Percentiles rank a stretch among this genome's conserved stretches.
phyloP scores from a whole-genome alignment of 2,113 vertebrate genomes.

The Thinocorus orbignyianus region DNA sequence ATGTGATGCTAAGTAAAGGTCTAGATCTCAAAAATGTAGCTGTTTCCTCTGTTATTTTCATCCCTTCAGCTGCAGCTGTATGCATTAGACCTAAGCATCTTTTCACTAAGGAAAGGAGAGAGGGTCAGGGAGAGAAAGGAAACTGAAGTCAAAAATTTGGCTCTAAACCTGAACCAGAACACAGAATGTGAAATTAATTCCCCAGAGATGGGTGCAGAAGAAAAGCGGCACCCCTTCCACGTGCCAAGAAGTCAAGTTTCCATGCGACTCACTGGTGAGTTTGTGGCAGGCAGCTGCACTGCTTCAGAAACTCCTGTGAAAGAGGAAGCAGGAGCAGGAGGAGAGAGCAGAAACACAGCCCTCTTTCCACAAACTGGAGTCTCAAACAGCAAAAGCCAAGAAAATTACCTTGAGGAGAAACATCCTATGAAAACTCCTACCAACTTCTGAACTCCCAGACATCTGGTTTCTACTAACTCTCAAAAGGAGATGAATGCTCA shows the following conservation, averaged over 20 bases:
- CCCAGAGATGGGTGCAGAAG: not conserved
- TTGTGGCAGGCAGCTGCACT: not conserved
- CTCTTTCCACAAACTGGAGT: not conserved
- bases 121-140: not conserved
- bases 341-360: not conserved
- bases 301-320: not conserved
- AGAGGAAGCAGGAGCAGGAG: not conserved
- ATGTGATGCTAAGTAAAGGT: not conserved
- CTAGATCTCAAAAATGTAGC: not conserved
- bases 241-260: conserved; percentile 30
- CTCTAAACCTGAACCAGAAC: not conserved
- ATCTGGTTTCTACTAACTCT: not conserved
- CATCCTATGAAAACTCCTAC: not conserved
- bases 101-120: not conserved
- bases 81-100: not conserved
- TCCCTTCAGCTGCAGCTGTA: not conserved
- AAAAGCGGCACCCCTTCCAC: not conserved
- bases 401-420: not conserved
- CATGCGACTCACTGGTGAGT: accelerated
- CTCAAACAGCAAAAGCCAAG: not conserved
- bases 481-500: not conserved
- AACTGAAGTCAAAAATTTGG: not conserved
- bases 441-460: not conserved
- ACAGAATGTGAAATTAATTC: conserved; percentile 2
- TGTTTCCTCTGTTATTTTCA: not conserved